Conservation (phyloP, 2,113 vertebrate genomes). For the Oryzias curvinotus region DNA sequence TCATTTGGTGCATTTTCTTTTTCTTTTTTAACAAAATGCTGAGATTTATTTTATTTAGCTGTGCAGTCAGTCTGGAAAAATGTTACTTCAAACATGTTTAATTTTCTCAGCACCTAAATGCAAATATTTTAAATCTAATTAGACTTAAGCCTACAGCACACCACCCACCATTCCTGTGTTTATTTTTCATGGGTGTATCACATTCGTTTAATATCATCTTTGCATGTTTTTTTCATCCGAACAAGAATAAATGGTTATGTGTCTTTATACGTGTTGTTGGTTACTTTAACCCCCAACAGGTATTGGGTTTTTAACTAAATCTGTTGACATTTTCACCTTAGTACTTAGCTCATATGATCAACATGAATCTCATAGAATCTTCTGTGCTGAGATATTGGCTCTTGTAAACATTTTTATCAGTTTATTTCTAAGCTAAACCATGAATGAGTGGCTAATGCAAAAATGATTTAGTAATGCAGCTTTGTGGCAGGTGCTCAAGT, state of each 20-base stretch:
- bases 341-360: constrained; percentile 3
- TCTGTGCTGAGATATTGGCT: constrained; percentile 7
- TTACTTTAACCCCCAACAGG: constrained; percentile 26
- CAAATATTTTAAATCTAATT: constrained; percentile 26
- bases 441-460: neutral
- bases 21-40: constrained; percentile 13
- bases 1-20: constrained; percentile 34
- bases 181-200: constrained; percentile 4
- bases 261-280: constrained; percentile 13
- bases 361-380: too few species aligned
- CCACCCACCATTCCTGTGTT: constrained; percentile 2
- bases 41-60: constrained; percentile 34
- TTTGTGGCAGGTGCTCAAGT: too few species aligned
- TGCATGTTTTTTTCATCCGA: neutral
- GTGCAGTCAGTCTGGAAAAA: constrained; percentile 45
- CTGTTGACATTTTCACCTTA: constrained; percentile 25
- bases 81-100: constrained; percentile 26
- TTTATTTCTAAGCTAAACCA: neutral
- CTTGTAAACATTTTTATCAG: constrained; percentile 12
- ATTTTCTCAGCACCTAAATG: constrained; percentile 14
- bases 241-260: constrained; percentile 7
- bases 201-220: constrained; percentile 16
- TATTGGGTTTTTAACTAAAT: constrained; percentile 19
- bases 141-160: constrained; percentile 4
- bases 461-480: too few species aligned